These are phyloP conservation scores for Drosophila nigritarsus DNA, from an alignment of 2,888 invertebrate genomes.

Conservation along the genomic window DNA sequence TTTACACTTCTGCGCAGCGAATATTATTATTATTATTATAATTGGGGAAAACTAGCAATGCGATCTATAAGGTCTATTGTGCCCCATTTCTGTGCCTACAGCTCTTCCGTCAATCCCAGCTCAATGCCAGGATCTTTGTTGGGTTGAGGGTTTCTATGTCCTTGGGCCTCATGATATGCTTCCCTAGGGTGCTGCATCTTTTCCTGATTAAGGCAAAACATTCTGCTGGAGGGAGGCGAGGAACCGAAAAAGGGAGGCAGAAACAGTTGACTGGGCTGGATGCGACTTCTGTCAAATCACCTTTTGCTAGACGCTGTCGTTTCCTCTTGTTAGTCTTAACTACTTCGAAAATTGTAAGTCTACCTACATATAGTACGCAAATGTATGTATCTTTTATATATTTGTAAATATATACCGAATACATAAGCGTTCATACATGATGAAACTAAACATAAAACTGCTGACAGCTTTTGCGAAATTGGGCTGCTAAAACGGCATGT, in stretches of 20 bases:
- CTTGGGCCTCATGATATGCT: too few species aligned
- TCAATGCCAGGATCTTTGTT: too few species aligned
- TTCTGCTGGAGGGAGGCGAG: neutral
- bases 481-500: conserved; percentile 25
- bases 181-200: too few species aligned
- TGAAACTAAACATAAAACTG: conserved; percentile 61
- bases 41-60: too few species aligned
- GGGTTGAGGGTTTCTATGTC: too few species aligned
- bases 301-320: conserved; percentile 38
- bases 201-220: too few species aligned
- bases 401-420: conserved; percentile 3
- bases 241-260: neutral
- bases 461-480: conserved; percentile 75
- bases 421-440: conserved; percentile 26
- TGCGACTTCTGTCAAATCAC: conserved; percentile 33
- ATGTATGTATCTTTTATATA: conserved; percentile 11
- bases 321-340: conserved; percentile 59
- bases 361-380: neutral
- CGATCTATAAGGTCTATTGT: too few species aligned
- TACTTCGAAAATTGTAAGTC: conserved; percentile 55
- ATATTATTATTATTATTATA: too few species aligned
- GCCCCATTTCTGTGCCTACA: too few species aligned
- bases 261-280: conserved; percentile 1
- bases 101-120: too few species aligned
- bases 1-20: too few species aligned